phyloP scores from a whole-genome alignment of 2,797 vertebrate genomes.

The Rhyacichthys aspro region DNA sequence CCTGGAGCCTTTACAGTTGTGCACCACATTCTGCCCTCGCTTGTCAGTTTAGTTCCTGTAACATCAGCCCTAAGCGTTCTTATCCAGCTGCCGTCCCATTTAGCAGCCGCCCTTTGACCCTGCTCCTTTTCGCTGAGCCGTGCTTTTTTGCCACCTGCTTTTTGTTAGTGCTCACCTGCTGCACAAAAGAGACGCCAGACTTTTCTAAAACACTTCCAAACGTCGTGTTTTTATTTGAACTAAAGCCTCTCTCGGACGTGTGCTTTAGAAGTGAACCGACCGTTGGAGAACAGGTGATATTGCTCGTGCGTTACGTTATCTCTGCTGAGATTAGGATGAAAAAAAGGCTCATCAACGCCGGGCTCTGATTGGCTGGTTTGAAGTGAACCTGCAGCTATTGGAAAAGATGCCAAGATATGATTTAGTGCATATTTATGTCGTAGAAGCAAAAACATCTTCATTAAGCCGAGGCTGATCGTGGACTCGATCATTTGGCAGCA shows the following conservation, averaged over 20 bases:
- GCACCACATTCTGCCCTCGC: conserved; percentile 53
- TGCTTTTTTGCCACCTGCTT: conserved; percentile 34
- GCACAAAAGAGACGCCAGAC: conserved; percentile 3
- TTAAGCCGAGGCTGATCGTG: not conserved
- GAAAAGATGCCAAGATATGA: not conserved
- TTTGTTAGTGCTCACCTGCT: conserved; percentile 52
- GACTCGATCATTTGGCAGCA: conserved; percentile 1
- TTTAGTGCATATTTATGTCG: not conserved
- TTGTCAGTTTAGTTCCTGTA: conserved; percentile 43
- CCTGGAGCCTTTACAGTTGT: conserved; percentile 58
- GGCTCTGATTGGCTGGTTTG: conserved; percentile 39
- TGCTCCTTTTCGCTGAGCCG: conserved; percentile 1
- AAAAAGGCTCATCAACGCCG: conserved; percentile 18
- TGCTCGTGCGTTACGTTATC: conserved; percentile 44
- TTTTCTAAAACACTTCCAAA: conserved; percentile 19
- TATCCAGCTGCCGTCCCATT: conserved; percentile 40
- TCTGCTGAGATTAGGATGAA: conserved; percentile 49
- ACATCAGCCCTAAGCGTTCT: conserved; percentile 18
- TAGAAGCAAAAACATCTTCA: conserved; percentile 3
- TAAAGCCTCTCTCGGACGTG: not conserved
- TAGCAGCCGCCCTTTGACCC: conserved; percentile 54
- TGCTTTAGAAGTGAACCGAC: conserved; percentile 24
- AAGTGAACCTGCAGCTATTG: conserved; percentile 32
- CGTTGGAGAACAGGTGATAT: conserved; percentile 48
- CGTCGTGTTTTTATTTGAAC: conserved; percentile 21